A percentile compares a stretch with the other conserved stretches of the same genome.
phyloP scores from a whole-genome alignment of 2,113 vertebrate genomes.

The Xiphias gladius region DNA sequence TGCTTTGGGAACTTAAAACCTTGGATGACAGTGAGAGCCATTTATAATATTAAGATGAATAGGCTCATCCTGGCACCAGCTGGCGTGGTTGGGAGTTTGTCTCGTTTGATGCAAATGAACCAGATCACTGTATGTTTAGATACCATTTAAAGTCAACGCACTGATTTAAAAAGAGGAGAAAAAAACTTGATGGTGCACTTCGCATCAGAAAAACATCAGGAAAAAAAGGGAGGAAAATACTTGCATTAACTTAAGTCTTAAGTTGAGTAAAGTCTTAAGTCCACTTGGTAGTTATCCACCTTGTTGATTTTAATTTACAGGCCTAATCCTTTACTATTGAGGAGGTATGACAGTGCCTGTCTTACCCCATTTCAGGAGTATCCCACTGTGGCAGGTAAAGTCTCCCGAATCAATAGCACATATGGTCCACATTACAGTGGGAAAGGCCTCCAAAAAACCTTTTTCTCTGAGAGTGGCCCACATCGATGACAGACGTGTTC shows the following conservation, averaged over 20 bases:
- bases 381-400: slow-evolving; percentile 79
- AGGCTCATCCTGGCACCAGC: slow-evolving; percentile 67
- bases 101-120: slow-evolving; percentile 80
- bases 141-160: slow-evolving; percentile 39
- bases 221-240: not conserved
- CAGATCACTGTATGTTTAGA: slow-evolving; percentile 60
- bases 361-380: slow-evolving; percentile 73
- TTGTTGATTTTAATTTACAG: slow-evolving; percentile 78
- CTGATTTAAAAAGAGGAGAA: not conserved
- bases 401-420: slow-evolving; percentile 81
- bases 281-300: slow-evolving; percentile 66
- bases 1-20: slow-evolving; percentile 86
- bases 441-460: slow-evolving; percentile 78
- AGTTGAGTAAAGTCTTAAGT: not conserved
- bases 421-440: slow-evolving; percentile 84
- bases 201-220: slow-evolving; percentile 1
- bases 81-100: slow-evolving; percentile 69
- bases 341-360: slow-evolving; percentile 65
- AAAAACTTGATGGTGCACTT: not conserved
- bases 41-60: slow-evolving; percentile 85
- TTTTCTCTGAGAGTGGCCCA: slow-evolving; percentile 79
- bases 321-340: slow-evolving; percentile 61
- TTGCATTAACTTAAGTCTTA: not conserved
- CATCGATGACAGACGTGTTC: slow-evolving; percentile 85
- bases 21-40: slow-evolving; percentile 80